Conservation (phyloP, 2,888 invertebrate genomes). For the Volucella inflata region DNA sequence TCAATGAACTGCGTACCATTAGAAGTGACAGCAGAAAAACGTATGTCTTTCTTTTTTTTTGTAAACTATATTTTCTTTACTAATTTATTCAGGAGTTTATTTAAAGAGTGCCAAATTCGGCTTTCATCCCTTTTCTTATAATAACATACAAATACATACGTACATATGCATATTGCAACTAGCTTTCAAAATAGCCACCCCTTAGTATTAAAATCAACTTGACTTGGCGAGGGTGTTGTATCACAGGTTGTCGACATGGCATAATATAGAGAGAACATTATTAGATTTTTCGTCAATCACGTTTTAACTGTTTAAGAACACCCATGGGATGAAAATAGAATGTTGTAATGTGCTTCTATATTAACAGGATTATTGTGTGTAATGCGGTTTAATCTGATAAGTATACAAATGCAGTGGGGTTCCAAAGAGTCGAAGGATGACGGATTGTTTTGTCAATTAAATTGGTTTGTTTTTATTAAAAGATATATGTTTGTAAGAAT, state of each 20-base stretch:
- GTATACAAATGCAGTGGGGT: constrained; percentile 56
- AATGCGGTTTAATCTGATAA: constrained; percentile 63
- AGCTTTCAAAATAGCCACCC: constrained; percentile 43
- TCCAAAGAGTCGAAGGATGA: constrained; percentile 43
- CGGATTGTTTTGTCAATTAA: constrained; percentile 63
- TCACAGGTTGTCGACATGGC: constrained; percentile 30
- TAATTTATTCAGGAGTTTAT: constrained; percentile 12
- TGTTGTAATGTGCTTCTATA: constrained; percentile 20
- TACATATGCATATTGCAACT: constrained; percentile 25
- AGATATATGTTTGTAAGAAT: constrained; percentile 3
- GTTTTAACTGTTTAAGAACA: constrained; percentile 41
- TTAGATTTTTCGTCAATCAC: constrained; percentile 62
- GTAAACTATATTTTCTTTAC: constrained; percentile 1
- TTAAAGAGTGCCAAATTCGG: neutral
- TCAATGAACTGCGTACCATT: constrained; percentile 35
- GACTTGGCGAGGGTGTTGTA: constrained; percentile 44
- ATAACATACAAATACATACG: constrained; percentile 35
- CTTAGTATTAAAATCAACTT: constrained; percentile 23
- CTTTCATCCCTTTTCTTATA: constrained; percentile 31
- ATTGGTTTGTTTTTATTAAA: constrained; percentile 53
- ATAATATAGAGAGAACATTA: constrained; percentile 31
- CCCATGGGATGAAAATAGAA: constrained; percentile 42
- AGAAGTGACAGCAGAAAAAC: constrained; percentile 50
- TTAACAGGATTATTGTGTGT: constrained; percentile 50
- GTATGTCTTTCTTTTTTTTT: constrained; percentile 30